Evolutionary conservation across 1,140 invertebrate species (phyloP).

Genomic region (Euglossa dilemma): DNA sequence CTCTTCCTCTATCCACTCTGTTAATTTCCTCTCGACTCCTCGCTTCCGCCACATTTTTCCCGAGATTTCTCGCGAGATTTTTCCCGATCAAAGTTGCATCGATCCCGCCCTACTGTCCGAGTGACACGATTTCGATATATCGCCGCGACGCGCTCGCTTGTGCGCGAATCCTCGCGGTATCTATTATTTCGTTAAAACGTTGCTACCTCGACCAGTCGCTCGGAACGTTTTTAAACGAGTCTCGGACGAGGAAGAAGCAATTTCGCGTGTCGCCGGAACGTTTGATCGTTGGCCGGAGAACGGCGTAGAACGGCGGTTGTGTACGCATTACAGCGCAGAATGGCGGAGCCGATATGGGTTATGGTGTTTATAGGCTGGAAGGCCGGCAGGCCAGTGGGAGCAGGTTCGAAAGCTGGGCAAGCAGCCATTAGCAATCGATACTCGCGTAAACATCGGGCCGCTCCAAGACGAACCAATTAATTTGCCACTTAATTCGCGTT

Average conservation of each 20-base stretch:
- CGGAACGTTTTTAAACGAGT: too few relatives aligned
- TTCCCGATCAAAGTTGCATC: not conserved
- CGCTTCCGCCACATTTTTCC: not conserved
- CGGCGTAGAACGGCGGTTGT: too few relatives aligned
- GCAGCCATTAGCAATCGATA: slow-evolving; percentile 63
- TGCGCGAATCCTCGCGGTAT: too few relatives aligned
- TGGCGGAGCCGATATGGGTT: slow-evolving; percentile 29
- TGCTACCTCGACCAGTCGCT: too few relatives aligned
- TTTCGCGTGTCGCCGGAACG: too few relatives aligned
- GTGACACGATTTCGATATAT: not conserved
- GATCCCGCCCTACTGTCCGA: too few relatives aligned
- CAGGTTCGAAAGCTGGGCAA: slow-evolving; percentile 49
- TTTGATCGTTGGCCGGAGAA: too few relatives aligned
- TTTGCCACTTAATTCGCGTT: slow-evolving; percentile 49
- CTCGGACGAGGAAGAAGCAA: too few relatives aligned
- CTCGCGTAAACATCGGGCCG: slow-evolving; percentile 49
- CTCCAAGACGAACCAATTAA: slow-evolving; percentile 55
- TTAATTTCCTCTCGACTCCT: not conserved
- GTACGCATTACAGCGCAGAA: not conserved
- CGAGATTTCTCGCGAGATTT: not conserved
- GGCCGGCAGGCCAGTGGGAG: not conserved
- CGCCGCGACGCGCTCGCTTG: too few relatives aligned
- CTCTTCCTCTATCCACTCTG: not conserved
- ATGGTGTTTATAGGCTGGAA: slow-evolving; percentile 15
- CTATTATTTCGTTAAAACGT: too few relatives aligned